Percentiles rank a stretch among this genome's conserved stretches.
These are phyloP conservation scores for Eidolon helvum DNA, from an alignment of 2,113 vertebrate genomes.

Conservation along the genomic window DNA sequence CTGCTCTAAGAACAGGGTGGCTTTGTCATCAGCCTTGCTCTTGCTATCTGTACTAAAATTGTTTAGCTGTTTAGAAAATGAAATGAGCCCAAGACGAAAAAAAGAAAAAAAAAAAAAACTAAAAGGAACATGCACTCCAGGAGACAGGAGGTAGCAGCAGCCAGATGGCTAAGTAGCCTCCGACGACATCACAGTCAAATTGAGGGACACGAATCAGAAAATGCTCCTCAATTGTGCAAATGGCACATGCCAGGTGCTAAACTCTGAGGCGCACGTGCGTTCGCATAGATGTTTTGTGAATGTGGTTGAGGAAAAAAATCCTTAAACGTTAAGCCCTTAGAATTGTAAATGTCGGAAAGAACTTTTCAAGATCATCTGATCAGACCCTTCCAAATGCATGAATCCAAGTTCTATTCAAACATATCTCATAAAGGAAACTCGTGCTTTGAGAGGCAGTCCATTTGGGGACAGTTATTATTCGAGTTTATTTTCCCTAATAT, in stretches of 20 bases:
- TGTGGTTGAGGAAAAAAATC: background rate
- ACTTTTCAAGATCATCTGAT: slow-evolving; percentile 32
- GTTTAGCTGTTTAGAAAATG: slow-evolving; percentile 43
- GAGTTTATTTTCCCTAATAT: background rate
- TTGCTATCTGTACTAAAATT: slow-evolving; percentile 31
- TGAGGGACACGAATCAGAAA: slow-evolving; percentile 51
- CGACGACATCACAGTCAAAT: background rate
- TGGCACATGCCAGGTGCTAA: background rate
- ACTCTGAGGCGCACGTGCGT: slow-evolving; percentile 3
- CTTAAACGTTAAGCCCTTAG: background rate
- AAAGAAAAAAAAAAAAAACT: background rate
- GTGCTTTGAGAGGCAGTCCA: background rate
- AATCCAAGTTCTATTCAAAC: background rate
- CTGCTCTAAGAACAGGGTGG: background rate
- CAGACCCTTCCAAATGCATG: background rate
- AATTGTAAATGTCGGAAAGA: background rate
- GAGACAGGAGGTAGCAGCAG: background rate
- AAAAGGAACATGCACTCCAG: background rate
- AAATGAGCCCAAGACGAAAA: slow-evolving; percentile 49
- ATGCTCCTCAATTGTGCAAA: background rate
- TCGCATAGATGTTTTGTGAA: background rate
- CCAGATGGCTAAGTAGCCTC: slow-evolving; percentile 58
- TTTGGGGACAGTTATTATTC: background rate
- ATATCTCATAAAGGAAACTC: background rate
- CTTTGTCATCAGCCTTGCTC: slow-evolving; percentile 33